phyloP scores from a whole-genome alignment of 2,113 vertebrate genomes.

The Okapia johnstoni region DNA sequence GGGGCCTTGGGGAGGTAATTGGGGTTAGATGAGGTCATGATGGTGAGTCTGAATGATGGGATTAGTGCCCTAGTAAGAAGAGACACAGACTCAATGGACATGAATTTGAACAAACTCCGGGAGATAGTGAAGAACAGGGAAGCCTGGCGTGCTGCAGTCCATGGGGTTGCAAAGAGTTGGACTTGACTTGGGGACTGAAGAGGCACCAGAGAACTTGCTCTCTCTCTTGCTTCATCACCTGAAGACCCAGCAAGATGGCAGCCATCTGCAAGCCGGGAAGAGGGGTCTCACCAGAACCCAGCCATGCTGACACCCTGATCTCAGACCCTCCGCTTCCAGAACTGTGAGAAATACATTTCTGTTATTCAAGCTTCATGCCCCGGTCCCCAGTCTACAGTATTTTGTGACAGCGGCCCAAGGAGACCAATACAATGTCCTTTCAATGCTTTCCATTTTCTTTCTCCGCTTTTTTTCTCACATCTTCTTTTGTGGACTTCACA shows the following conservation, averaged over 20 bases:
- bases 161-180: background rate
- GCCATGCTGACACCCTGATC: background rate
- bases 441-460: background rate
- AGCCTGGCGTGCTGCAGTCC: background rate
- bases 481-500: background rate
- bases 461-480: background rate
- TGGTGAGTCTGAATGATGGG: accelerated
- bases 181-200: background rate
- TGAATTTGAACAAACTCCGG: background rate
- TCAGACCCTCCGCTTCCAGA: background rate
- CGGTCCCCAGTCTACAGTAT: accelerated
- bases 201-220: background rate
- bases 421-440: background rate
- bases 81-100: background rate
- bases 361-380: too few relatives aligned
- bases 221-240: background rate
- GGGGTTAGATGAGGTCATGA: background rate
- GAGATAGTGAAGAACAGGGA: background rate
- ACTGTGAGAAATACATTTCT: background rate
- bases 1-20: background rate
- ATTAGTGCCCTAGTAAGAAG: background rate
- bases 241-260: background rate
- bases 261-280: background rate
- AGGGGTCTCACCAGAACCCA: accelerated
- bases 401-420: accelerated